Evolutionary conservation across 2,113 vertebrate genomes (phyloP).

Genomic region (zebrafish (Danio rerio)): DNA sequence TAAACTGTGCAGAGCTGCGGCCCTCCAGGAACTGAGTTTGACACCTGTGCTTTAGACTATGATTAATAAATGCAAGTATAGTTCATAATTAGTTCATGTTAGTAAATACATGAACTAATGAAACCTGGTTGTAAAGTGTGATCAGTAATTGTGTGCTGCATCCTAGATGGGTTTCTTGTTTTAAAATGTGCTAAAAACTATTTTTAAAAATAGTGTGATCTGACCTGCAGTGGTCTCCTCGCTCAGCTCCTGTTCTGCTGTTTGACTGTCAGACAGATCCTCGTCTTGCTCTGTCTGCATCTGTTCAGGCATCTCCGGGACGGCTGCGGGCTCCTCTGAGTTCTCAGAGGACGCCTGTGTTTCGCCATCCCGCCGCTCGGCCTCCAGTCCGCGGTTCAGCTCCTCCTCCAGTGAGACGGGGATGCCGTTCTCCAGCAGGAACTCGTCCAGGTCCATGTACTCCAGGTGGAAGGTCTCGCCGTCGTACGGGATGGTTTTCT

Average conservation of each 20-base stretch:
- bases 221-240: slow-evolving; percentile 62
- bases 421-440: slow-evolving; percentile 96
- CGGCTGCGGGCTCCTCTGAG: not conserved
- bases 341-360: not conserved
- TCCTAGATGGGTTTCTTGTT: too few species aligned
- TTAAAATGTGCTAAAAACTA: too few species aligned
- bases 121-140: too few species aligned
- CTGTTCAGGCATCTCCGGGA: slow-evolving; percentile 15
- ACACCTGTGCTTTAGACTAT: too few species aligned
- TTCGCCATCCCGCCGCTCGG: slow-evolving; percentile 5
- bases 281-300: slow-evolving; percentile 6
- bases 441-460: slow-evolving; percentile 99
- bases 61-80: too few species aligned
- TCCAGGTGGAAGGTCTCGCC: slow-evolving; percentile 97
- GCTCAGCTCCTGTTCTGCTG: slow-evolving; percentile 47
- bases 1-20: too few species aligned
- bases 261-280: slow-evolving; percentile 32
- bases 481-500: slow-evolving; percentile 96
- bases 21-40: too few species aligned
- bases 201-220: too few species aligned
- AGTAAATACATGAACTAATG: too few species aligned
- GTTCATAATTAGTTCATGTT: too few species aligned
- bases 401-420: slow-evolving; percentile 84
- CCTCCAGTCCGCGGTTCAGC: slow-evolving; percentile 73
- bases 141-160: too few species aligned